Base-by-base conservation (phyloP, 1,140 invertebrate genomes). In the Cotesia chilonis region DNA sequence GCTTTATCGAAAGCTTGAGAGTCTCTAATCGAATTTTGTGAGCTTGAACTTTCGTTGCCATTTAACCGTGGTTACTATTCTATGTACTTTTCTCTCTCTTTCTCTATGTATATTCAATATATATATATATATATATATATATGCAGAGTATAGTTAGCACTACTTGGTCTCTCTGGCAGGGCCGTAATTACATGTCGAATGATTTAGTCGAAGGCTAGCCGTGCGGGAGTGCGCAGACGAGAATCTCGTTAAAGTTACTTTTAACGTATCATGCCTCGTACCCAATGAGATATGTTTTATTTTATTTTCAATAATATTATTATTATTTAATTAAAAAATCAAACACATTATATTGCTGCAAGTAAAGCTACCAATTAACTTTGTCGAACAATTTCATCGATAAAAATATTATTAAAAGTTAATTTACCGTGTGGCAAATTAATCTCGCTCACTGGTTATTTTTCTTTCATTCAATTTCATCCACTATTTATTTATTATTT, bases 161-260 rank as follows among this genome's bases (percentile, higher is more conserved):
- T 17, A 55, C n/a, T 59, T 17, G 14, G 57, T 59, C 57, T 7
- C 57, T 59, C 7, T 47, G 41, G 41, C 41, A 47, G 17, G 12
- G 36, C 51, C n/a, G 63, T 65, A 65, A 65, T 65, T 65, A 65
- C 63, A 51, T 65, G 63, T 65, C 63, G 63, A 65, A 65, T 65
- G 63, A 65, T 65, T 65, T 41, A 51, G 36, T n/a, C 35, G 12
- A 9, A 12, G 41, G 47, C 4, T 20, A 65, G 63, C 41, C 17
- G n/a, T 65, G 37, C 41, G 14, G 17, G 4, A 65, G 47, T 10
- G 7, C 9, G 20, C 41, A 51, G 41, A 51, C 9, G 41, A 51
- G 20, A 65, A 51, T 65, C 41, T 65, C 63, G 38, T 65, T 65
- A 65, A 51, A 51, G 41, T 65, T 65, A 4, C 6, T 41, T 10